Evolutionary conservation across 1,140 invertebrate genomes (phyloP).

Genomic region (Drosophila sucinea): DNA sequence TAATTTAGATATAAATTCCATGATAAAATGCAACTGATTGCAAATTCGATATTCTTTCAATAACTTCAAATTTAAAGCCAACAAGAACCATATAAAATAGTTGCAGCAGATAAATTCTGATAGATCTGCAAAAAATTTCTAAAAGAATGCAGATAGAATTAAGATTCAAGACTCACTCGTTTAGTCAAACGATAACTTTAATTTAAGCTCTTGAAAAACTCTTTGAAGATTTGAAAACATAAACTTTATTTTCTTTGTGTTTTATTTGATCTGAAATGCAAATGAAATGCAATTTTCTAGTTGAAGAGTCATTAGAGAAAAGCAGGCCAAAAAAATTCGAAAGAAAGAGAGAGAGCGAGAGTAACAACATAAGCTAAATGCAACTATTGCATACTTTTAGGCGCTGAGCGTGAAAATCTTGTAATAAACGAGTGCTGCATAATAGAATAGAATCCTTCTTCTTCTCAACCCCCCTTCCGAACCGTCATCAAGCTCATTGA

Average conservation of each 20-base stretch:
- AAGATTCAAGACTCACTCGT: too few relatives aligned
- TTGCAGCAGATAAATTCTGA: too few relatives aligned
- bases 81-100: too few relatives aligned
- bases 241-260: background rate
- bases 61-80: too few relatives aligned
- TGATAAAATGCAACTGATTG: too few relatives aligned
- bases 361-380: constrained; percentile 11
- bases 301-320: constrained; percentile 4
- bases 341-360: too few relatives aligned
- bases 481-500: background rate
- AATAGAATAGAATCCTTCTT: constrained; percentile 62
- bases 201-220: background rate
- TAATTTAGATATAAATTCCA: too few relatives aligned
- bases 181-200: too few relatives aligned
- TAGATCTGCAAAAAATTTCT: too few relatives aligned
- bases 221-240: background rate
- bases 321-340: background rate
- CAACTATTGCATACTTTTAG: constrained; percentile 59
- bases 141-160: too few relatives aligned
- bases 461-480: background rate
- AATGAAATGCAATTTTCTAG: constrained; percentile 7
- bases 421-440: constrained; percentile 79
- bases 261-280: background rate
- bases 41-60: too few relatives aligned
- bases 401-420: constrained; percentile 57